Evolutionary conservation across 2,888 invertebrate genomes (phyloP), one percentile per base, ranked within the genome.

Genomic region (Scaptomyza tumidula): DNA sequence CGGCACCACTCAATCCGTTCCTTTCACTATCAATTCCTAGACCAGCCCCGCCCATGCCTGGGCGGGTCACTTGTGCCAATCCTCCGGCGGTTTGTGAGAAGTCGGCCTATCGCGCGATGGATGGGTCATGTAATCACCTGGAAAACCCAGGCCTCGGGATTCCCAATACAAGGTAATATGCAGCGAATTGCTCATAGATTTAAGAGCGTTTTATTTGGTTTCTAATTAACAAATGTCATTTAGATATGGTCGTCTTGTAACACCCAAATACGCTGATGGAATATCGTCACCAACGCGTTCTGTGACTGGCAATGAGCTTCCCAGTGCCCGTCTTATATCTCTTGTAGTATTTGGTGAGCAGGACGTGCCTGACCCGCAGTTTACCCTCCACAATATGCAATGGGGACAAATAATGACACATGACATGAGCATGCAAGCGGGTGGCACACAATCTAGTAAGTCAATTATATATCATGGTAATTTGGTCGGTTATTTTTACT

Each of bases 111-210:
- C 93, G 97, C 52, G 94, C 96, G 0, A 94, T 96, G 70, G 99
- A 99, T 91, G 99, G 99, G 0, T 95, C 97, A 1, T 99, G 99
- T 91, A 99, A 99, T 91, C 99, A 99, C 92, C 92, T 96, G 52
- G 93, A 94, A 65, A 94, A 96, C 78, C 97, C 98, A 0, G 94
- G 95, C 7, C 95, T 96, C 94, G 99, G 99, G 13, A 93, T 94
- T 54, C 95, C 97, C 0, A 95, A 96, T 84, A 95, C 49, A 5
- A 82, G 37, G 82, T 82, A 58, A 52, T 10, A 27, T 7, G 0
- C 16, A 29, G 2, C 5, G 1, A 9, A 0, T 7, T 29, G 1
- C 10, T 13, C 4, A 16, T 7, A 7, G 11, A 3, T 1, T 13
- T 0, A 24, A 43, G 11, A 2, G 6, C 5, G 11, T 9, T 14